Evolutionary conservation across 2,797 vertebrate species (phyloP), one percentile per base, ranked within the genome.

Genomic region (Neoniphon sammara): DNA sequence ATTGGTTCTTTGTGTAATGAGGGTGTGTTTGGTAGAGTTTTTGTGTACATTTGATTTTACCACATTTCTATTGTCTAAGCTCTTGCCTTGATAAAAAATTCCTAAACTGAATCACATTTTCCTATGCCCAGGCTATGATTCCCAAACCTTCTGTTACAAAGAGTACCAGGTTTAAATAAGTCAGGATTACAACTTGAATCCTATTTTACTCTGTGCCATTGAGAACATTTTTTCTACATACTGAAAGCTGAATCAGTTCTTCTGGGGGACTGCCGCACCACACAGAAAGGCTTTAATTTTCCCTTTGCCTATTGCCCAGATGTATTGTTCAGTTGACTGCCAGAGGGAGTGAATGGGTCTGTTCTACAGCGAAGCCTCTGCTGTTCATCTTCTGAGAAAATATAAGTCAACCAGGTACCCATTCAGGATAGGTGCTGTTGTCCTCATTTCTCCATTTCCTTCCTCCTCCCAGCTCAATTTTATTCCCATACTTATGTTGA

Each of bases 161-260:
- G 18, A 50, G 9, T 62, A 17, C 23, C 67, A 66, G 25, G 23
- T 70, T 42, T 67, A 73, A 20, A 8, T 20, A 7, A 15, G 20
- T 60, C 10, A 42, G 20, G 7, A 44, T 44, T 25, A 17, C 12
- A 15, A n/a, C 20, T 23, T 60, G 36, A 60, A 44, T 60, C 58
- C 36, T 60, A 23, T 23, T 2, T 23, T 23, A 23, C 10, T 20
- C 56, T n/a, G 25, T 58, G 18, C 21, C 57, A 18, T 21, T 59
- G 57, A 21, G 10, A 39, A n/a, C 57, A 23, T 60, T 36, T 42
- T 44, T 44, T 17, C 58, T 34, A 5, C 7, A 36, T 25, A 42
- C 5, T 20, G 11, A 10, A 30, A 2, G 39, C 36, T 14, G 58
- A 36, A 34, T 65, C 18, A 30, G 27, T 61, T 72, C 0, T 52